Base-by-base conservation (phyloP, 2,797 vertebrate genomes). In the Paratrypauchen microcephalus region DNA sequence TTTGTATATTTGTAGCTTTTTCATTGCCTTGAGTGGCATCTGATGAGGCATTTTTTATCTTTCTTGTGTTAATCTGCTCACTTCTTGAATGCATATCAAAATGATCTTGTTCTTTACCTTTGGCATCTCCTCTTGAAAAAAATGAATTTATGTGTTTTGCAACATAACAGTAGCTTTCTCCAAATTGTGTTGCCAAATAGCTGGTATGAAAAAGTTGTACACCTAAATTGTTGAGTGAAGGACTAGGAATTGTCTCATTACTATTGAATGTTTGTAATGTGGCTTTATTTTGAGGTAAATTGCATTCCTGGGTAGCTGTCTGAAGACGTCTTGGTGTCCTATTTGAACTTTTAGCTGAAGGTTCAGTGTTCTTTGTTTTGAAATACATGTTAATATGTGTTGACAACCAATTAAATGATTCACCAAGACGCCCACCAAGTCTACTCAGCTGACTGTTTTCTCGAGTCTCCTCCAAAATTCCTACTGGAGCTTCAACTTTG, bases 121-220 rank as follows among this genome's bases (percentile, higher is more conserved):
- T 76, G n/a, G 56, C 4, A n/a, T 65, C 70, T 23, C 57, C 61
- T 21, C 36, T 61, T 26, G 82, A 86, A 66, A 93, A 93, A 18
- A 77, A 76, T 0, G 89, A 85, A 74, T 93, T 94, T 30, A 93
- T 91, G 67, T 93, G 92, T 72, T 72, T 78, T 52, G 91, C 85
- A 13, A 93, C 86, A 6, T 91, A 91, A 69, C 11, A 87, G 82
- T 92, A 94, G 72, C 87, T 90, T 73, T 93, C 90, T 9, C 92
- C 92, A 65, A 93, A 94, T 73, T 71, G 86, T 45, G 88, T 90
- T 0, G 86, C 81, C 58, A 93, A 75, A 69, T 87, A 85, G 68
- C 91, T 93, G 21, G 84, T 84, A 73, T 94, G 92, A 82, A 94
- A 94, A 11, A 93, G 75, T 2, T 93, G 90, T 32, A 79, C 18